Percentiles rank a stretch among this genome's conserved stretches.
Conservation (phyloP, 2,113 vertebrate species). For the Corythoichthys haematopterus region DNA sequence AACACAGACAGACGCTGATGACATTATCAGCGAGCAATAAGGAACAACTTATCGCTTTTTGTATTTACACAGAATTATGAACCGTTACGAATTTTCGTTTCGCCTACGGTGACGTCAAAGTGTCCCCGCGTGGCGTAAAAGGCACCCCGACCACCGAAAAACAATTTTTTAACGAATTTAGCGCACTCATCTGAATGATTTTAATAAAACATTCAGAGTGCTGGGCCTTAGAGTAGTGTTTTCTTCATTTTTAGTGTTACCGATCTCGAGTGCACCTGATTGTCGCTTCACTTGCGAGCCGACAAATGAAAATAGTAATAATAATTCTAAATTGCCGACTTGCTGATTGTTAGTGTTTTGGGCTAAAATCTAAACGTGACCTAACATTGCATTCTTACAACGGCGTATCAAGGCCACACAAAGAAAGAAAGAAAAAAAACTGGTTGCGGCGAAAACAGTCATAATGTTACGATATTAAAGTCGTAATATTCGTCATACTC, state of each 20-base stretch:
- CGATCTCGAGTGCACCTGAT: constrained; percentile 1
- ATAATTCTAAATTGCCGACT: not conserved
- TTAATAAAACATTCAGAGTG: not conserved
- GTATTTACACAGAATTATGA: not conserved
- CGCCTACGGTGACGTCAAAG: not conserved
- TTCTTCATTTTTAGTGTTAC: not conserved
- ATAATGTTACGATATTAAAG: no score
- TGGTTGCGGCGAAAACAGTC: no score
- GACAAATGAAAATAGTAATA: not conserved
- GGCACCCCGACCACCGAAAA: not conserved
- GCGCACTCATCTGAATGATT: not conserved
- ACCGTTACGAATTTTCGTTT: not conserved
- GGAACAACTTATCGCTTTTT: not conserved
- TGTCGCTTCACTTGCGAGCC: not conserved
- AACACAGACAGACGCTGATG: constrained; percentile 2
- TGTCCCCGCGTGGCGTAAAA: not conserved
- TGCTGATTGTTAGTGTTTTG: not conserved
- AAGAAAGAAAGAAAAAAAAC: no score
- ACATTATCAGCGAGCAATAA: not conserved
- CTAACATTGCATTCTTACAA: not conserved
- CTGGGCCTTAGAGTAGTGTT: not conserved
- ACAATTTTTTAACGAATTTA: not conserved
- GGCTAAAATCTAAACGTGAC: not conserved
- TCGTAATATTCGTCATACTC: no score
- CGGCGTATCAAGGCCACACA: no score